These are phyloP conservation scores for Acanthosepion lycidas DNA, from an alignment of 2,888 invertebrate species.

Conservation along the genomic window DNA sequence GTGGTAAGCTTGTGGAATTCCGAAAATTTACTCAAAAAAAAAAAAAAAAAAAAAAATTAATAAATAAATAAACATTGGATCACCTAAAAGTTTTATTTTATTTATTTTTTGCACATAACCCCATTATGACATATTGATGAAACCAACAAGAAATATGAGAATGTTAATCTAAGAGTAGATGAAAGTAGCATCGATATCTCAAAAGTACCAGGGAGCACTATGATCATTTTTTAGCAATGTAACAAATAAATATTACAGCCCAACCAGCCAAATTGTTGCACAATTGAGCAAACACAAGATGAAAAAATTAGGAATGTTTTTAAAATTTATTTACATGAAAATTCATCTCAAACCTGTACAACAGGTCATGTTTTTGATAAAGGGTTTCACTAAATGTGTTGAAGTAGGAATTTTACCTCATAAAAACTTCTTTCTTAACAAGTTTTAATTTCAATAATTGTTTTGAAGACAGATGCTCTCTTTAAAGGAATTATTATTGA, in stretches of 20 bases:
- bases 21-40: too few species aligned
- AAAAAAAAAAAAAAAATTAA: too few species aligned
- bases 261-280: background rate
- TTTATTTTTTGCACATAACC: too few species aligned
- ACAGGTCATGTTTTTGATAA: background rate
- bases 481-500: too few species aligned
- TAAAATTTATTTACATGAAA: slow-evolving; percentile 33
- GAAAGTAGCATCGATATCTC: background rate
- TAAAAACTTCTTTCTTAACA: background rate
- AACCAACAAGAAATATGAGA: background rate
- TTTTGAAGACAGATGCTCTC: too few species aligned
- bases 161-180: background rate
- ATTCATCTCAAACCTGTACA: slow-evolving; percentile 33
- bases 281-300: slow-evolving; percentile 23
- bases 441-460: background rate
- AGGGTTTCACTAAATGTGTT: slow-evolving; percentile 22
- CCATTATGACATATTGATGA: background rate
- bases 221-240: background rate
- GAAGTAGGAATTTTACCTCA: background rate
- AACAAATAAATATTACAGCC: background rate
- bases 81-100: too few species aligned
- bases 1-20: too few species aligned
- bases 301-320: background rate
- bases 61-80: too few species aligned
- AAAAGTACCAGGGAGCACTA: background rate